Evolutionary conservation across 2,888 invertebrate genomes (phyloP), one percentile per base, ranked within the genome.

Genomic region (Strigamia maritima): DNA sequence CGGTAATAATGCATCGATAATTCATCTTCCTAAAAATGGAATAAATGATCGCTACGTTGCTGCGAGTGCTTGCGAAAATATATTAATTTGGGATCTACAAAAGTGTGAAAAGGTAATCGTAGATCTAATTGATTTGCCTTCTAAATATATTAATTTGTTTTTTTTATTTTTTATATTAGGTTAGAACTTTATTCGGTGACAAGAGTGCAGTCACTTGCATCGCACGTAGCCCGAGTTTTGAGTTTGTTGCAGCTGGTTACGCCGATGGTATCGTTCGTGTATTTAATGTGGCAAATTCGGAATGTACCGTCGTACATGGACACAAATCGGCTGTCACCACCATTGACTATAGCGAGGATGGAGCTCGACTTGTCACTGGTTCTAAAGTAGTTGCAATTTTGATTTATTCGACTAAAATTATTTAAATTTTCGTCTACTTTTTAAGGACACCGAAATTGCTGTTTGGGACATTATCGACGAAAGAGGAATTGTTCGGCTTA

Each of bases 381-480:
- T 91, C 94, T 77, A 94, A 93, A 89, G 94, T 92, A 85, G 81
- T 79, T 78, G 19, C 40, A 65, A 65, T 26, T 6, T 4, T 65
- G 24, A 65, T 8, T 22, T 10, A 14, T 74, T 74, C 16, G 28
- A 4, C 12, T 4, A 2, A 16, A 2, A 31, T 22, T n/a, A n/a
- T 54, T 79, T 44, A n/a, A 2, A 12, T n/a, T n/a, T 78, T 22
- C n/a, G n/a, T 79, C 26, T 78, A 26, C 78, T 81, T 77, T 78
- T 75, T 10, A 35, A 88, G 92, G 98, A 98, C 86, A 95, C 95
- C 7, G 94, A 97, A 86, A 90, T 98, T 6, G 94, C 98, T 75
- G 89, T 98, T 0, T 97, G 97, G 93, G 98, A 99, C 88, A 91
- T 95, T 6, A 92, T 98, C 7, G 92, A 94, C 77, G 97, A 97